Conservation (phyloP, 2,797 vertebrate species). For the Trematomus bernacchii region DNA sequence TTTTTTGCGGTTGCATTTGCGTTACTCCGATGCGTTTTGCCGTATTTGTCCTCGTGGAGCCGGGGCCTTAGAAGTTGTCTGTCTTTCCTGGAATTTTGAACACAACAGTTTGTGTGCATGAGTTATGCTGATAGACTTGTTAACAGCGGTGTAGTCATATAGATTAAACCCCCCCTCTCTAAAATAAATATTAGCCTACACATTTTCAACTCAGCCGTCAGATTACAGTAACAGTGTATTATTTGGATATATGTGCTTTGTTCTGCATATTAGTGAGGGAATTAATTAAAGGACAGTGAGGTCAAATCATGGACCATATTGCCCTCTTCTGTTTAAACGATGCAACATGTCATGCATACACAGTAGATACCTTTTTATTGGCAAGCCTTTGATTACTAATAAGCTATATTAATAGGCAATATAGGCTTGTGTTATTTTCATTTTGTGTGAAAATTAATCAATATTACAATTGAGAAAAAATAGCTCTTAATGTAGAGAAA, state of each 20-base stretch:
- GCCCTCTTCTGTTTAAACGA: constrained; percentile 78
- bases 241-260: constrained; percentile 18
- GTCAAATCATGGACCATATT: constrained; percentile 66
- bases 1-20: too few species aligned
- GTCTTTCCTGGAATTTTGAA: too few species aligned
- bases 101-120: neutral
- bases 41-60: too few species aligned
- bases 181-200: neutral
- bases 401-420: neutral
- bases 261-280: constrained; percentile 13
- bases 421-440: neutral
- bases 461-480: neutral
- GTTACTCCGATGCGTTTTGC: too few species aligned
- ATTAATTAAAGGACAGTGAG: constrained; percentile 37
- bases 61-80: too few species aligned
- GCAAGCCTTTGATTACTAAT: neutral
- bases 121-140: neutral
- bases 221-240: neutral
- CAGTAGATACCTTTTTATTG: neutral
- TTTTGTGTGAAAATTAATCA: neutral
- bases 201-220: neutral
- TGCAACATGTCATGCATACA: constrained; percentile 44
- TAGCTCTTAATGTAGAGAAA: neutral
- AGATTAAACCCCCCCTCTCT: neutral
- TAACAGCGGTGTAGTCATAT: neutral